Evolutionary conservation across 2,888 invertebrate species (phyloP), one percentile per base, ranked within the genome.

Genomic region (Odontocolon sp.): DNA sequence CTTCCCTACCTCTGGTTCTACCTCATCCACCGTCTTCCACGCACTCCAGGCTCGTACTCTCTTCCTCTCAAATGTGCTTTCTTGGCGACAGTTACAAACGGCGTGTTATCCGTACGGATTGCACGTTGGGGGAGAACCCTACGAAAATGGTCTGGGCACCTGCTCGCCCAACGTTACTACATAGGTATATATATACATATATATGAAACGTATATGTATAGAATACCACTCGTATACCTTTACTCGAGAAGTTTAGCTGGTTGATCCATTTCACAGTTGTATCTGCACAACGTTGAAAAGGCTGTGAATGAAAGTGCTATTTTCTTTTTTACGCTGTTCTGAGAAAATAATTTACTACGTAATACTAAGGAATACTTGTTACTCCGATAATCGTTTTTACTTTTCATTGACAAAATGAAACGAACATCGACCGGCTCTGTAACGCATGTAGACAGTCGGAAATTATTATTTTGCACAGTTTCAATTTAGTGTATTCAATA

Each of bases 61-160:
- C 40, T 42, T 18, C 33, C 82, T 81, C 76, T 79, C 80, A 75
- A 81, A 63, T 79, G 80, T 80, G 76, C 81, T 80, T 79, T 73
- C 75, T 69, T 77, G 79, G 83, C 81, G 88, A 88, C 88, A 88
- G 88, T 88, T 87, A 88, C 88, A 88, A 88, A 89, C 88, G 88
- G 87, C 84, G 84, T 83, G 86, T 88, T 88, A 89, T 89, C 87
- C 85, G 82, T 86, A 87, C 88, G 87, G 87, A 88, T 88, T 86
- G 86, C 82, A 82, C 82, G 82, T 67, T n/a, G 81, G 83, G 38
- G 80, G 82, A 85, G 83, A 79, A 84, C 23, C 42, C 42, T 11
- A 42, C 82, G 87, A 87, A 86, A 88, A 87, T 86, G 82, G 84
- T 81, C 79, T 87, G 86, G 52, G 50, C 88, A 87, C 88, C 88